phyloP scores from a whole-genome alignment of 2,888 invertebrate genomes.

The Eugnorisma glareosa region DNA sequence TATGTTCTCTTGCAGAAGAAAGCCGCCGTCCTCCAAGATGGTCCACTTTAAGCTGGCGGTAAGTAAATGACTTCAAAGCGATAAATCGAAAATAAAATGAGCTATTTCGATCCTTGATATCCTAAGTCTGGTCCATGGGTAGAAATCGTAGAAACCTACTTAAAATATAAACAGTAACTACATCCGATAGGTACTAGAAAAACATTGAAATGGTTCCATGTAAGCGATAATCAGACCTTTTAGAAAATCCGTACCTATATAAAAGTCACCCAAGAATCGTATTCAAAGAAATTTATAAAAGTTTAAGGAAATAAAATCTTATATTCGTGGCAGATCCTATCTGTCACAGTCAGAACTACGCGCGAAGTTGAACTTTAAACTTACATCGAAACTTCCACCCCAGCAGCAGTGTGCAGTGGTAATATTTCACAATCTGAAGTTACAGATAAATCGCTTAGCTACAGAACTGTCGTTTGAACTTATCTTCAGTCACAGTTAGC shows the following conservation, averaged over 20 bases:
- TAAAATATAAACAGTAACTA: neutral
- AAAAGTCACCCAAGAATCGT: neutral
- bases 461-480: slow-evolving; percentile 24
- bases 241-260: neutral
- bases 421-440: slow-evolving; percentile 35
- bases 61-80: slow-evolving; percentile 55
- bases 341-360: slow-evolving; percentile 6
- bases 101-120: neutral
- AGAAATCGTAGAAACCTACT: neutral
- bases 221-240: neutral
- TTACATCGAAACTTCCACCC: slow-evolving; percentile 6
- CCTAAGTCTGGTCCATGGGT: neutral
- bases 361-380: slow-evolving; percentile 1
- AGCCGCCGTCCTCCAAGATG: slow-evolving; percentile 71
- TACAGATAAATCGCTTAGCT: slow-evolving; percentile 19
- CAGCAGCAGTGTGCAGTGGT: slow-evolving; percentile 18
- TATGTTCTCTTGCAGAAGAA: slow-evolving; percentile 66
- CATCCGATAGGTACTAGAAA: neutral
- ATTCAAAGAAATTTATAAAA: neutral
- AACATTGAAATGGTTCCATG: neutral
- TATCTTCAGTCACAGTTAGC: neutral
- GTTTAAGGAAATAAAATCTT: neutral
- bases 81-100: neutral
- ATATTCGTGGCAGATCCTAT: neutral
- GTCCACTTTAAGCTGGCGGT: slow-evolving; percentile 73